Conservation (phyloP, 2,113 vertebrate genomes). For the Siniperca knerii region DNA sequence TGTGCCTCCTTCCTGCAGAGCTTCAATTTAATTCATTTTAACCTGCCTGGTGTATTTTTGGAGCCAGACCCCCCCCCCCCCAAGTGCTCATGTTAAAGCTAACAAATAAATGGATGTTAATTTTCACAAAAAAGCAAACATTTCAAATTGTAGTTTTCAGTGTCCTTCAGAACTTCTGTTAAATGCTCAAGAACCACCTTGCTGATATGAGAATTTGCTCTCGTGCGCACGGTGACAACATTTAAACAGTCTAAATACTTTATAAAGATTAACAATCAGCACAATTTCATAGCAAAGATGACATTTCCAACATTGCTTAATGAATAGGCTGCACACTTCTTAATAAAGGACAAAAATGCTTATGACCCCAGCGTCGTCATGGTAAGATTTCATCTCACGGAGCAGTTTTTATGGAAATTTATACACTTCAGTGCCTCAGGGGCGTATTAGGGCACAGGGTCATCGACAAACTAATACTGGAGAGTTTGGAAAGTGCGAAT, state of each 20-base stretch:
- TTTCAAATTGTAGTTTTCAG: neutral
- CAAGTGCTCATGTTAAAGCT: neutral
- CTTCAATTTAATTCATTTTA: slow-evolving; percentile 26
- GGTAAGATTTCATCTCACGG: slow-evolving; percentile 6
- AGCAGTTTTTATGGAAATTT: slow-evolving; percentile 23
- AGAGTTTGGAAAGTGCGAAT: slow-evolving; percentile 2
- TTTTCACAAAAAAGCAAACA: neutral
- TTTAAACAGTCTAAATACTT: neutral
- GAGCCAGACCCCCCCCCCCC: neutral
- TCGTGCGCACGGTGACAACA: neutral
- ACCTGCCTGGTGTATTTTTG: neutral
- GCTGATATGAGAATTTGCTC: neutral
- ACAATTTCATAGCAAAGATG: neutral
- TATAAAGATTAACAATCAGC: neutral
- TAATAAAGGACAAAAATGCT: neutral
- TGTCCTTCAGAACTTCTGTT: neutral
- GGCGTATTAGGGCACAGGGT: neutral
- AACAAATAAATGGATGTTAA: slow-evolving; percentile 18
- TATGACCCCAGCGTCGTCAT: neutral
- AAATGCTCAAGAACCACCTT: neutral
- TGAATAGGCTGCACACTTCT: neutral
- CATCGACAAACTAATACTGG: neutral
- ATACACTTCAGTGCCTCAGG: slow-evolving; percentile 6
- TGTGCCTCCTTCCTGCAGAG: slow-evolving; percentile 3
- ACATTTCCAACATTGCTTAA: neutral